Evolutionary conservation across 2,113 vertebrate species (phyloP), one percentile per base, ranked within the genome.

Genomic region (Callionymus lyra): DNA sequence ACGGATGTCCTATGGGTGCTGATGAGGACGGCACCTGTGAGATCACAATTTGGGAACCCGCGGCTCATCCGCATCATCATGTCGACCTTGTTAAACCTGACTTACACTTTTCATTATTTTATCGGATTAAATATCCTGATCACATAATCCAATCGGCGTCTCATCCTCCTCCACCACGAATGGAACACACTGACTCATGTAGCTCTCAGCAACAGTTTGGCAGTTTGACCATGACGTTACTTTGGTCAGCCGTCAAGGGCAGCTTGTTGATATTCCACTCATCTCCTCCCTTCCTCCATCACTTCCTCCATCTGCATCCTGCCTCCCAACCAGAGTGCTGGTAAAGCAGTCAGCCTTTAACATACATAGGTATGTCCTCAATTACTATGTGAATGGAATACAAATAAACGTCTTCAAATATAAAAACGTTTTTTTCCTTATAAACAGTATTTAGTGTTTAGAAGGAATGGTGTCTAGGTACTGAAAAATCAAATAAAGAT

Each of bases 251-350:
- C 45, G 41, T 65, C 54, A 66, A 71, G 68, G 70, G 68, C 63
- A 44, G 47, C 71, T 81, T 16, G 51, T 82, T 85, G 72, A 76
- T 77, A 82, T 86, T 82, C 77, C 12, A 18, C 54, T 63, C 72
- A 33, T 72, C 57, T 44, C 68, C 36, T 50, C 52, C 34, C 45
- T 56, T 45, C 63, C 56, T 60, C 46, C 39, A 55, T 63, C 41
- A 39, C 62, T 71, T 55, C 53, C 62, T 51, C 44, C 52, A 56
- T 46, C 38, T 33, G 16, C 44, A 41, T 6, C 40, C 49, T 15
- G 47, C 40, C 55, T 49, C 48, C 49, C 32, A 43, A 43, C 31
- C 54, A 15, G 6, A 10, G 45, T 46, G n/a, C 36, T 2, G 41
- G 58, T 41, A 51, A 72, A 56, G 67, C 36, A 19, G 56, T 52